Conservation (phyloP, 2,888 invertebrate species). For the Apomyelois bistriatella region DNA sequence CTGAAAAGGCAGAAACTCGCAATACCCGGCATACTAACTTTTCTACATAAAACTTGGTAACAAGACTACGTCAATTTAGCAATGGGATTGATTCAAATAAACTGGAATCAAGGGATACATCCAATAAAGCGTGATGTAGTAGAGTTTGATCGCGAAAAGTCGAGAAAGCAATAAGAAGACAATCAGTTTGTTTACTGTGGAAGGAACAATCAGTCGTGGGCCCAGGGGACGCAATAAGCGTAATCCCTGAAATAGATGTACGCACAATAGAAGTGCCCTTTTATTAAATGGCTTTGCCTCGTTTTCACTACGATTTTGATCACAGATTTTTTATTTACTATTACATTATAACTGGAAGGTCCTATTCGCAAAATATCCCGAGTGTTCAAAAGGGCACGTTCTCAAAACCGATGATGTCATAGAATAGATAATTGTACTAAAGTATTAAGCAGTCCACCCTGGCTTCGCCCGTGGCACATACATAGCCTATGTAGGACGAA, state of each 20-base stretch:
- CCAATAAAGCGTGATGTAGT: constrained; percentile 26
- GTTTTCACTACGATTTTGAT: too few species aligned
- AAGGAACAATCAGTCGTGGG: constrained; percentile 58
- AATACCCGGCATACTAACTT: background rate
- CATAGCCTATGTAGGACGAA: too few species aligned
- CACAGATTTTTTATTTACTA: too few species aligned
- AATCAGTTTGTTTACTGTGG: constrained; percentile 69
- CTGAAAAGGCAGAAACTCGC: background rate
- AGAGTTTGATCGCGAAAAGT: constrained; percentile 27
- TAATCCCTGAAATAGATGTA: constrained; percentile 50
- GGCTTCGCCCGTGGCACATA: too few species aligned
- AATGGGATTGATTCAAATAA: constrained; percentile 11
- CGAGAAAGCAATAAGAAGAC: constrained; percentile 32
- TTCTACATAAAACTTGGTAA: background rate
- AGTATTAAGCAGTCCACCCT: too few species aligned
- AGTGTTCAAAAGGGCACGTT: too few species aligned
- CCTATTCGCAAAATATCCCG: too few species aligned
- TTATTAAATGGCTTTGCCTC: too few species aligned
- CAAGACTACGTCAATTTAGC: background rate
- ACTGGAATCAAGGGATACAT: constrained; percentile 17
- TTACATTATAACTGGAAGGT: too few species aligned
- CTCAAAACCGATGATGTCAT: too few species aligned
- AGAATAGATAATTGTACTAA: too few species aligned
- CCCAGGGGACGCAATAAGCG: constrained; percentile 69
- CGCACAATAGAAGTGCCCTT: background rate